A percentile compares a stretch with the other conserved stretches of the same genome.
Evolutionary conservation across 2,888 invertebrate species (phyloP).

Genomic region (Crossocerus cetratus): DNA sequence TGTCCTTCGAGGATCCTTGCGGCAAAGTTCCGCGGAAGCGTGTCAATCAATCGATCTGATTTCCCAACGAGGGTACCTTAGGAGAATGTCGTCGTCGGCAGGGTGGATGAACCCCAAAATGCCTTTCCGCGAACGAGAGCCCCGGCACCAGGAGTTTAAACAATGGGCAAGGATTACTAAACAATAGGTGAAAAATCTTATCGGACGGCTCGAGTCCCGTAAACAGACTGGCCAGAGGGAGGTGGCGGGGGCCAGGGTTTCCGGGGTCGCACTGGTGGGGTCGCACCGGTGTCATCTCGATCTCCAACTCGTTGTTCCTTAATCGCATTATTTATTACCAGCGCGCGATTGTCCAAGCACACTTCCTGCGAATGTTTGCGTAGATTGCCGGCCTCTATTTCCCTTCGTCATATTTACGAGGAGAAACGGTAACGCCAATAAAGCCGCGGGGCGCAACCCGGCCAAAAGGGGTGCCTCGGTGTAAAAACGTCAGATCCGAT

Average conservation of each 20-base stretch:
- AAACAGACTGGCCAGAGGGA: neutral
- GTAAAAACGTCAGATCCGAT: neutral
- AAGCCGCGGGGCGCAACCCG: neutral
- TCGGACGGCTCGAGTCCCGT: neutral
- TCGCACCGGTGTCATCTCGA: constrained; percentile 8
- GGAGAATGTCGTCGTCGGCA: too few species aligned
- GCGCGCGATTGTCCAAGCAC: constrained; percentile 27
- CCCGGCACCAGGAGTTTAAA: neutral
- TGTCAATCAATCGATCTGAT: too few species aligned
- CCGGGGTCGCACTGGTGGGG: neutral
- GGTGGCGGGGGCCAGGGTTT: neutral
- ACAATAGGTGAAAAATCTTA: neutral
- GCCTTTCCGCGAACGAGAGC: neutral
- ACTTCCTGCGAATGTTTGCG: constrained; percentile 28
- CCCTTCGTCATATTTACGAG: constrained; percentile 17
- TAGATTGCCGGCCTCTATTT: neutral
- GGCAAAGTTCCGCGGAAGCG: too few species aligned
- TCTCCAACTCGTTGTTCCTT: constrained; percentile 9
- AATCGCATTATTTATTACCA: constrained; percentile 46
- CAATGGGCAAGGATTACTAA: constrained; percentile 8
- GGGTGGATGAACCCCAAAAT: neutral
- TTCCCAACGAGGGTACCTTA: too few species aligned
- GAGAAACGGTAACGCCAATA: neutral
- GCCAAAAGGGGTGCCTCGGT: constrained; percentile 19
- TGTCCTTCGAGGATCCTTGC: too few species aligned